phyloP scores from a whole-genome alignment of 2,113 vertebrate genomes.

The Pantherophis guttatus region DNA sequence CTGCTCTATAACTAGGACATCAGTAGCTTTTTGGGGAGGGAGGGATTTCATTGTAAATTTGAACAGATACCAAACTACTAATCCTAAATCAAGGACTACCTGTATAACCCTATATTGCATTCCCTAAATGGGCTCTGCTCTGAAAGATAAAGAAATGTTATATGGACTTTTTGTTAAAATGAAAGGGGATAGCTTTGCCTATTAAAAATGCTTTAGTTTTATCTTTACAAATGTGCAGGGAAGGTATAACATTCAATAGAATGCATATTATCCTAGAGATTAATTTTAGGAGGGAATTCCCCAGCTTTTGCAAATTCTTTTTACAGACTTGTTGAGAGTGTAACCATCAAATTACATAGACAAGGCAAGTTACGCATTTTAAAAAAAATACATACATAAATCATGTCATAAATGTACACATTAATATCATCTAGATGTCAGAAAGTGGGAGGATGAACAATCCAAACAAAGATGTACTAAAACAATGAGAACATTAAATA shows the following conservation, averaged over 20 bases:
- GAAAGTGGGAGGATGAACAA: neutral
- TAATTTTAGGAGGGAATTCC: neutral
- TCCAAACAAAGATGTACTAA: neutral
- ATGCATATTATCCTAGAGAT: neutral
- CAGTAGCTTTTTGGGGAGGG: no score
- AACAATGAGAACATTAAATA: neutral
- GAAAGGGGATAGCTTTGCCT: neutral
- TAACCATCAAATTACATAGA: neutral
- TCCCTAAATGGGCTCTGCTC: neutral
- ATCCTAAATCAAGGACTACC: no score
- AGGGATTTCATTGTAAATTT: no score
- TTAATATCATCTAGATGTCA: neutral
- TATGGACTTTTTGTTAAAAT: neutral
- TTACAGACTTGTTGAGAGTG: neutral
- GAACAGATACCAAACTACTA: no score
- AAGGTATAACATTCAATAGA: neutral
- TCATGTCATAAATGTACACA: neutral
- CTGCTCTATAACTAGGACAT: no score
- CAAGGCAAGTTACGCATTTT: neutral
- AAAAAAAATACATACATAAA: neutral
- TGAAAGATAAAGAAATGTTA: neutral
- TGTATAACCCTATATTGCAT: neutral
- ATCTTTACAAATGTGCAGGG: neutral
- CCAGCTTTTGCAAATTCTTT: neutral
- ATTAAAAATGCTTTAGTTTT: no score